Base-by-base conservation (phyloP, 2,797 vertebrate species). In the Aldrovandia affinis region DNA sequence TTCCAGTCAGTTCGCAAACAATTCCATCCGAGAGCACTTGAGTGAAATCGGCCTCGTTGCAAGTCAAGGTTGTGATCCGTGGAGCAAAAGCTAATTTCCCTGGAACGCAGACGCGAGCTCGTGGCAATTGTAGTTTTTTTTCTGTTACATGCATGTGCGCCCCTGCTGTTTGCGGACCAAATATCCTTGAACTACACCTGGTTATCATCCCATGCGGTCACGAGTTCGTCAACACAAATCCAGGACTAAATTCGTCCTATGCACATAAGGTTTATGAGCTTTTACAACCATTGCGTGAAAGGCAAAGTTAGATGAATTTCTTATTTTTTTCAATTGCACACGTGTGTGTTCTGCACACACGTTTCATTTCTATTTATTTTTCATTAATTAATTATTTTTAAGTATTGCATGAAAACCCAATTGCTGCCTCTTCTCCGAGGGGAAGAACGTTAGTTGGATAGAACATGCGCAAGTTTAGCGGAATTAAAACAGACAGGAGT, bases 111-210 rank as follows among this genome's bases (percentile, higher is more conserved):
- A 52, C 14, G 47, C 12, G 47, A 33, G 28, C n/a, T 79, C 20
- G 50, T 79, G 28, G 50, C 44, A 52, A 30, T 6, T 79, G 39
- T 15, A 25, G 12, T 55, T 55, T 47, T 55, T 52, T 79, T 50
- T 12, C 75, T 28, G 78, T 15, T 55, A 54, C 78, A 30, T 54
- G 28, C 47, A 14, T 55, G 50, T 7, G 15, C 50, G 50, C 47
- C 50, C 2, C 75, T 50, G 75, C 39, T 79, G 44, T 79, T 79
- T 79, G 47, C 28, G 18, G n/a, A 79, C 50, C 42, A 55, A 79
- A 79, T 79, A 61, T 47, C 82, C 82, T 83, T 83, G 82, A 50
- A 63, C 70, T 83, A 55, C 68, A n/a, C 2, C 65, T 83, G 70
- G 8, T 55, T 57, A 83, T 73, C 25, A 7, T 61, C 73, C 52